Evolutionary conservation across 1,140 invertebrate species (phyloP).

Genomic region (Drosophila bocqueti): DNA sequence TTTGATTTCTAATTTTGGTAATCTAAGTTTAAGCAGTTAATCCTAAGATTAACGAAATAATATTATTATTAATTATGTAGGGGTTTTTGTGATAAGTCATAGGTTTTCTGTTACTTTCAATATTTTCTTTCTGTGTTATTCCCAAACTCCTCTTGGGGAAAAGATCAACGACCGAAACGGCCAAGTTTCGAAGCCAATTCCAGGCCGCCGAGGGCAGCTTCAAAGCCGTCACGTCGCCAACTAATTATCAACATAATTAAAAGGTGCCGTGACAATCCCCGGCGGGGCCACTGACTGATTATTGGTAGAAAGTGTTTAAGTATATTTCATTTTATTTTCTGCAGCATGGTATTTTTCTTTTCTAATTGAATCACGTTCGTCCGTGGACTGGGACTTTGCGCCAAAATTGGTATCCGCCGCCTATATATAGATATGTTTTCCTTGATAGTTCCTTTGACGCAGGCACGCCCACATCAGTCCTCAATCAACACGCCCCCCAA

Average conservation of each 20-base stretch:
- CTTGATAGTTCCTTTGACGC: constrained; percentile 46
- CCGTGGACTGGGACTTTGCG: constrained; percentile 13
- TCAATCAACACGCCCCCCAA: constrained; percentile 61
- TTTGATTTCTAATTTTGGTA: too few relatives aligned
- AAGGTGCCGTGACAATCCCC: constrained; percentile 64
- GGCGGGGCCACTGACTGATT: constrained; percentile 64
- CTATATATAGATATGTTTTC: constrained; percentile 5
- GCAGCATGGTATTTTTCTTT: constrained; percentile 53
- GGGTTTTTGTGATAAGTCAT: not conserved
- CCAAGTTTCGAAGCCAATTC: constrained; percentile 2
- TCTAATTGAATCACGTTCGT: constrained; percentile 76
- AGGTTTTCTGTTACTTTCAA: not conserved
- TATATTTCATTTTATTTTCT: constrained; percentile 44
- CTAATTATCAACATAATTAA: constrained; percentile 79
- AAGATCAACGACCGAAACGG: constrained; percentile 14
- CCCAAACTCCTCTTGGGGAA: not conserved
- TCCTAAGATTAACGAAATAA: too few relatives aligned
- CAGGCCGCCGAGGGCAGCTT: constrained; percentile 23
- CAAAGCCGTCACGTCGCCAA: constrained; percentile 67
- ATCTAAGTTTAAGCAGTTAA: too few relatives aligned
- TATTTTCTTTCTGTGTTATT: constrained; percentile 11
- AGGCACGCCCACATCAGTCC: constrained; percentile 51
- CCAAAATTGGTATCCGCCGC: constrained; percentile 32
- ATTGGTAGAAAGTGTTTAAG: constrained; percentile 62
- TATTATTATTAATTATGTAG: too few relatives aligned